Conservation (phyloP, 1,140 invertebrate species). For the Gonioctena quinquepunctata region DNA sequence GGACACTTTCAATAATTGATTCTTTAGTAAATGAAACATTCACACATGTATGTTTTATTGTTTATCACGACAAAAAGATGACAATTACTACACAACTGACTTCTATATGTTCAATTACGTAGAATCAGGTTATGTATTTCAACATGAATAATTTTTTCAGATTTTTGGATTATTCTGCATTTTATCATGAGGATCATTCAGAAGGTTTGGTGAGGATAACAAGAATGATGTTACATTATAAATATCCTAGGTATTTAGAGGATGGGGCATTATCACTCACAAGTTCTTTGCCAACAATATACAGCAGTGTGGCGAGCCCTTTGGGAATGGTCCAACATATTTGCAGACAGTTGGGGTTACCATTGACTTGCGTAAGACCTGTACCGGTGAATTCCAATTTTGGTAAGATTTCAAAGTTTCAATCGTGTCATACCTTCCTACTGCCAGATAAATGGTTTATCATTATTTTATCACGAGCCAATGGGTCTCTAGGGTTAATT, state of each 20-base stretch:
- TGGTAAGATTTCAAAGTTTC: constrained; percentile 51
- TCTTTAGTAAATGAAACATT: no score
- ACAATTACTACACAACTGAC: no score
- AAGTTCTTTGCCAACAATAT: constrained; percentile 76
- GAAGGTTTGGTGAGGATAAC: constrained; percentile 67
- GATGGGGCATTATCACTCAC: constrained; percentile 77
- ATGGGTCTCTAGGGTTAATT: no score
- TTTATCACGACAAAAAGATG: no score
- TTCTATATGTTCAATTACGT: no score
- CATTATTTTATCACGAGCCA: no score
- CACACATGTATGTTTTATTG: no score
- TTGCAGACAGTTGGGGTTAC: constrained; percentile 74
- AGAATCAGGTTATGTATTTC: no score
- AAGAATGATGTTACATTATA: constrained; percentile 76
- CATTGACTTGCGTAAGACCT: constrained; percentile 79
- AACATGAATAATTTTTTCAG: constrained; percentile 27
- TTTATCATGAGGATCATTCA: constrained; percentile 46
- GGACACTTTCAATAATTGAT: no score
- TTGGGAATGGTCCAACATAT: constrained; percentile 77
- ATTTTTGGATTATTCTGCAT: constrained; percentile 45
- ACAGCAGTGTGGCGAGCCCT: constrained; percentile 77
- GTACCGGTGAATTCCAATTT: constrained; percentile 80
- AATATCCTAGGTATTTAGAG: constrained; percentile 79
- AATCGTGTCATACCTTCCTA: no score
- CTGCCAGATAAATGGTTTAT: no score